A percentile compares a stretch with the other conserved stretches of the same genome.
These are phyloP conservation scores for Brachionus manjavacas DNA, from an alignment of 1,140 invertebrate species.

Conservation along the genomic window DNA sequence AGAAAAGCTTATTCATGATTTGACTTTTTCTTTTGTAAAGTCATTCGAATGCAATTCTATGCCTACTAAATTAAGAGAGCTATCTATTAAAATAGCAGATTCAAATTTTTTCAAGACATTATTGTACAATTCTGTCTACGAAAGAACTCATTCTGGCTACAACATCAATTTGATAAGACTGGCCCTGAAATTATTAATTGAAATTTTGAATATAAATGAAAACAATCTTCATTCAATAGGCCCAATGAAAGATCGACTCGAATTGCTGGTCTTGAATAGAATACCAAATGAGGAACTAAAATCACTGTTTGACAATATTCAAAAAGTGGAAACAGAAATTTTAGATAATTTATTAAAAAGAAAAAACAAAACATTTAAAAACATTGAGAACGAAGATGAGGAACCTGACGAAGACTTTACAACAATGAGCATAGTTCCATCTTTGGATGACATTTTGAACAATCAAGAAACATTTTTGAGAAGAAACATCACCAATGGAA, in stretches of 20 bases:
- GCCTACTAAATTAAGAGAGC: neutral
- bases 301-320: neutral
- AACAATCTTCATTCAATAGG: neutral
- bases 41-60: constrained; percentile 12
- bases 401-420: constrained; percentile 50
- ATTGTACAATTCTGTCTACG: neutral
- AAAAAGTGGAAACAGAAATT: neutral
- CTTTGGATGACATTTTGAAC: constrained; percentile 47
- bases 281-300: neutral
- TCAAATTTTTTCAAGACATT: neutral
- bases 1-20: neutral
- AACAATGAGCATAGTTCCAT: constrained; percentile 49
- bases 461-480: constrained; percentile 55
- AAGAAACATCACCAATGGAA: constrained; percentile 63
- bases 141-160: neutral
- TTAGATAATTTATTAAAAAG: neutral
- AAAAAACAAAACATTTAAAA: constrained; percentile 6
- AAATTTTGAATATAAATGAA: neutral
- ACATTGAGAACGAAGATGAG: neutral
- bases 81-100: neutral
- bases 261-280: neutral
- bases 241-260: neutral
- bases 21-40: neutral
- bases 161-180: neutral
- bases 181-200: neutral